phyloP scores from a whole-genome alignment of 2,113 vertebrate genomes.

The Oxyruncus cristatus region DNA sequence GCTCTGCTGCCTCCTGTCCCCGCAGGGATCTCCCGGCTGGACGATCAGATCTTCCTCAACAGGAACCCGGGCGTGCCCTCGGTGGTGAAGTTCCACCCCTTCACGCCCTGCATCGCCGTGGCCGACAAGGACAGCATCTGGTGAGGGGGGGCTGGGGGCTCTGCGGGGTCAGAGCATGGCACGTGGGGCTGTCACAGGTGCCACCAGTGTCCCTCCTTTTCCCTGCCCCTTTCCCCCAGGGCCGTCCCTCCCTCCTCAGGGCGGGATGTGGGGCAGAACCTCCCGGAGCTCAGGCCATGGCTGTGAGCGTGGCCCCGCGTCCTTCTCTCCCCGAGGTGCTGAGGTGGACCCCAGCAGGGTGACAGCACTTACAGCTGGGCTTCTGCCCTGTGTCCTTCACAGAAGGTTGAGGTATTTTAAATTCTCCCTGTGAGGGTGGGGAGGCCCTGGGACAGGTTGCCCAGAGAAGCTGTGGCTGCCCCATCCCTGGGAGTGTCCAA shows the following conservation, averaged over 20 bases:
- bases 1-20: background rate
- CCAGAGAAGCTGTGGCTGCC: background rate
- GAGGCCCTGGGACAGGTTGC: background rate
- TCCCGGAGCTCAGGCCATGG: fast-evolving
- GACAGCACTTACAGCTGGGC: background rate
- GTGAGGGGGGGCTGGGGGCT: constrained; percentile 57
- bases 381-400: background rate
- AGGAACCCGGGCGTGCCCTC: constrained; percentile 94
- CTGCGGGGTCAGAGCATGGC: background rate
- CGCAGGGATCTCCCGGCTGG: constrained; percentile 87
- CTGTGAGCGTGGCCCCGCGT: fast-evolving
- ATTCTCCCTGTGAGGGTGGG: background rate
- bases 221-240: background rate
- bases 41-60: constrained; percentile 99
- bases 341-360: background rate
- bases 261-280: background rate
- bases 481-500: background rate
- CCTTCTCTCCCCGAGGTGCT: background rate
- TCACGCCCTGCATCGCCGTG: constrained; percentile 93
- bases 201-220: fast-evolving
- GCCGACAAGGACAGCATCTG: constrained; percentile 99
- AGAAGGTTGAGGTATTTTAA: background rate
- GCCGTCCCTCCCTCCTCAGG: background rate
- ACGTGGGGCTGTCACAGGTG: background rate
- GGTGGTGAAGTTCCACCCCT: constrained; percentile 96